phyloP scores from a whole-genome alignment of 2,113 vertebrate genomes.

The Cryptomyrus ogoouensis region DNA sequence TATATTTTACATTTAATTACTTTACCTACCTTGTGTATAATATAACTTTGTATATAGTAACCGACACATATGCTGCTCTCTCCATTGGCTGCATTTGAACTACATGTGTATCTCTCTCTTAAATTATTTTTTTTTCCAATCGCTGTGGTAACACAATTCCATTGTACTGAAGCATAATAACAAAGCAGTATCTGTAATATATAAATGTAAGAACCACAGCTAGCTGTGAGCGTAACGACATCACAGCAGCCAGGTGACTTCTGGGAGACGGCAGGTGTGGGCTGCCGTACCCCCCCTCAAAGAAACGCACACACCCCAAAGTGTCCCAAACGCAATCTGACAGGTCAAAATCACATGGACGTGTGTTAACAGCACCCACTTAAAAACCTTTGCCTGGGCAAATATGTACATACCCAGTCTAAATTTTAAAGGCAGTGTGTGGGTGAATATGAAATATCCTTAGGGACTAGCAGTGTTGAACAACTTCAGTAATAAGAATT shows the following conservation, averaged over 20 bases:
- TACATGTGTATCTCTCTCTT: neutral
- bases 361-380: neutral
- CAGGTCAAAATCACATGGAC: neutral
- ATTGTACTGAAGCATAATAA: neutral
- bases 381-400: neutral
- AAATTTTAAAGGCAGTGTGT: neutral
- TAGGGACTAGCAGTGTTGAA: neutral
- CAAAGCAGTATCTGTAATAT: neutral
- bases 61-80: neutral
- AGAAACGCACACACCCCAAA: neutral
- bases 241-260: neutral
- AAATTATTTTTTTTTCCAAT: neutral
- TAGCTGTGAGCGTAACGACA: neutral
- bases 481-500: neutral
- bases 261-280: neutral
- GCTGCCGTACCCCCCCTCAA: neutral
- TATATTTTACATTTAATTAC: neutral
- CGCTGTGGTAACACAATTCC: neutral
- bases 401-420: neutral
- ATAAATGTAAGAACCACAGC: neutral
- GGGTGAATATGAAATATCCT: neutral
- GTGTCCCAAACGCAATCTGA: neutral
- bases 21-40: neutral
- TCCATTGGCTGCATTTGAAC: neutral
- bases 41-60: neutral